Evolutionary conservation across 2,113 vertebrate species (phyloP).

Genomic region (Patagioenas fasciata): DNA sequence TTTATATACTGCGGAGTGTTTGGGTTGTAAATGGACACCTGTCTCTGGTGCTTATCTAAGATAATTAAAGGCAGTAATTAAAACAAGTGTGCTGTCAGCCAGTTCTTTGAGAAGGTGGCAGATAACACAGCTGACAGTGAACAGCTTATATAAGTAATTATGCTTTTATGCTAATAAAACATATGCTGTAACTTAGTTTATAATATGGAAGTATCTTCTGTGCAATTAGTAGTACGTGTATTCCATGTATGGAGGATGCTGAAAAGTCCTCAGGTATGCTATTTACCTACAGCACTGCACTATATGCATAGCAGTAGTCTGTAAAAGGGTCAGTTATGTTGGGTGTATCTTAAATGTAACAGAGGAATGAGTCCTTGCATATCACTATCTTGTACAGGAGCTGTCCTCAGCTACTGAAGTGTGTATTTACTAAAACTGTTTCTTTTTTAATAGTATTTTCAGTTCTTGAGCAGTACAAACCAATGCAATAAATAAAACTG

Average conservation of each 20-base stretch:
- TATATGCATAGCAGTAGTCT: not conserved
- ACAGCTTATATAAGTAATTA: not conserved
- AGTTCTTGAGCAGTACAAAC: not conserved
- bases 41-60: not conserved
- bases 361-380: not conserved
- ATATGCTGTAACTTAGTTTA: not conserved
- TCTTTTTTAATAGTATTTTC: not conserved
- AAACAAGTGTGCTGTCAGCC: not conserved
- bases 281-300: not conserved
- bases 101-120: not conserved
- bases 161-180: not conserved
- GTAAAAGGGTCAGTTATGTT: not conserved
- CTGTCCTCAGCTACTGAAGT: not conserved
- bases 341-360: not conserved
- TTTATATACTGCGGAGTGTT: not conserved
- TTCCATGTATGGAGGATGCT: not conserved
- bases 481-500: not conserved
- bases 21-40: not conserved
- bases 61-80: not conserved
- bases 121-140: not conserved
- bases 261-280: not conserved
- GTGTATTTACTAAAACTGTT: not conserved
- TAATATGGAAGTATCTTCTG: not conserved
- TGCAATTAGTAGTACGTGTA: rapidly evolving
- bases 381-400: not conserved